phyloP scores from a whole-genome alignment of 1,140 invertebrate genomes.

The Matsumurasca onukii region DNA sequence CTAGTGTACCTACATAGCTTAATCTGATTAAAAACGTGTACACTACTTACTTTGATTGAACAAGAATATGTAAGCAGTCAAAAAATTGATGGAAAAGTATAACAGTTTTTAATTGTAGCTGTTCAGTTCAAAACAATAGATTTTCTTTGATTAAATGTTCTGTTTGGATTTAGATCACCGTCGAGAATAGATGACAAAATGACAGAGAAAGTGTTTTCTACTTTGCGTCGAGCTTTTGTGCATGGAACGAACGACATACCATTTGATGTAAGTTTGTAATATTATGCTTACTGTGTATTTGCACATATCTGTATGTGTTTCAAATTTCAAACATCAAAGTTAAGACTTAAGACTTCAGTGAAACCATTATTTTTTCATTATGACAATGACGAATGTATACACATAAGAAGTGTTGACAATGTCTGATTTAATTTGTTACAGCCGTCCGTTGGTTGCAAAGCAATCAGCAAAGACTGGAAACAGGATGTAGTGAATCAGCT shows the following conservation, averaged over 20 bases:
- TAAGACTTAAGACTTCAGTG: no score
- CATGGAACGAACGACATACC: constrained; percentile 19
- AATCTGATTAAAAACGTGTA: no score
- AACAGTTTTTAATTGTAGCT: neutral
- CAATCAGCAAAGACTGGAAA: constrained; percentile 1
- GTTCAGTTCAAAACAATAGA: neutral
- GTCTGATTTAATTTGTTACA: no score
- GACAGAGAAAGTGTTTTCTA: constrained; percentile 19
- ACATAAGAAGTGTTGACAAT: no score
- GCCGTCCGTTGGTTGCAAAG: constrained; percentile 10
- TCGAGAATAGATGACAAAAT: constrained; percentile 23
- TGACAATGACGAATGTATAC: no score
- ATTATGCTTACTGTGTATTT: constrained; percentile 11
- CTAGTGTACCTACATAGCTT: no score
- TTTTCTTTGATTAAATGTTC: neutral
- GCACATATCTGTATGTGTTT: constrained; percentile 5
- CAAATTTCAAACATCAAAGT: no score
- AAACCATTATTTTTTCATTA: no score
- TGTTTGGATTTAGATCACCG: neutral
- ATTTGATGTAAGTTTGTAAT: constrained; percentile 28
- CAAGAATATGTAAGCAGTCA: no score
- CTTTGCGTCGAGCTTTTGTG: constrained; percentile 28
- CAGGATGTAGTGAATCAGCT: neutral
- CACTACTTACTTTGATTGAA: no score
- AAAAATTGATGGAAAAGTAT: no score